Base-by-base conservation (phyloP, 2,888 invertebrate species). In the Drosophila fungiperda region DNA sequence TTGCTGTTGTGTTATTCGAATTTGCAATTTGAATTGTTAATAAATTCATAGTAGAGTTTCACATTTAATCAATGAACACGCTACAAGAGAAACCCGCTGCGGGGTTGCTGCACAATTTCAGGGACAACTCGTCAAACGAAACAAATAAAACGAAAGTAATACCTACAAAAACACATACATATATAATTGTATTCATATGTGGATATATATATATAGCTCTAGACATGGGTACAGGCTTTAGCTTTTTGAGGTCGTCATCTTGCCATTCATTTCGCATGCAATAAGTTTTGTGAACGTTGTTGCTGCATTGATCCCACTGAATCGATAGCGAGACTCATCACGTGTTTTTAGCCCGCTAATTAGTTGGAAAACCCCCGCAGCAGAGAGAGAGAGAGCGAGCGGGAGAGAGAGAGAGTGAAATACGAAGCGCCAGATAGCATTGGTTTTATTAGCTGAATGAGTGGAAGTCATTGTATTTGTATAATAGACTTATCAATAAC, bases 31-130 rank as follows among this genome's bases (percentile, higher is more conserved):
- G 83, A 90, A 86, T 90, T 87, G 90, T 86, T 83, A 87, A 87
- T 87, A 78, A 78, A 82, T 77, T 65, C 60, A 70, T 60, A 61
- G 67, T 53, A 70, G 70, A 71, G 54, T 60, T 57, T 59, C 74
- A 73, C 74, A 87, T 87, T 69, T 71, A 73, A 82, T 77, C 69
- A 79, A 75, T 78, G 71, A 61, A 68, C 69, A 72, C 76, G 72
- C 57, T 58, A 69, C 76, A 83, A 80, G 80, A 89, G 78, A 88
- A 77, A 73, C 71, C 52, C 63, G 57, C 67, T 65, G 48, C 66
- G 87, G 78, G 89, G 82, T 90, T 74, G 75, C 76, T 90, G 84
- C 75, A 90, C 90, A 87, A 87, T 69, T 90, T 90, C 90, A 88
- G 82, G 87, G 89, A 80, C 89, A 86, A 73, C 26, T 59, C 49